These are phyloP conservation scores for Onychorhynchus coronatus DNA, from an alignment of 2,113 vertebrate species.

Conservation along the genomic window DNA sequence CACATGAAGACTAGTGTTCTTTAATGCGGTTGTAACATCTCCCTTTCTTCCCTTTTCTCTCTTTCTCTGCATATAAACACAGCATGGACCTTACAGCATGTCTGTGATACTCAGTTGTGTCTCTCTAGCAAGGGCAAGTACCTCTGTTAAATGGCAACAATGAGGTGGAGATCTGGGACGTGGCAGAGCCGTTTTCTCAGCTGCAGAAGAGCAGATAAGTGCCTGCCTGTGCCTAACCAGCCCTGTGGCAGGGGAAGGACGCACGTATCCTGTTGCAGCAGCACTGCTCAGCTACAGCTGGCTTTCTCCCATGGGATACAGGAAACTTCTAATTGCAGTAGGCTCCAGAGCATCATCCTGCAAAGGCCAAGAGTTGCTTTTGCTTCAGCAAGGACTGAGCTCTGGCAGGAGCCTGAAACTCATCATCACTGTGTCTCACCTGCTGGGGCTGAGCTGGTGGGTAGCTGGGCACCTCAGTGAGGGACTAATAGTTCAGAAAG, in stretches of 20 bases:
- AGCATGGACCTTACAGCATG: background rate
- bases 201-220: background rate
- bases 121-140: background rate
- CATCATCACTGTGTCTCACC: background rate
- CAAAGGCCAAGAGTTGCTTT: background rate
- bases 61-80: background rate
- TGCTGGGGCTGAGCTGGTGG: background rate
- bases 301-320: background rate
- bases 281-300: background rate
- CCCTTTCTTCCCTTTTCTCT: background rate
- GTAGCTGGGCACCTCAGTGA: background rate
- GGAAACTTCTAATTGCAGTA: background rate
- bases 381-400: background rate
- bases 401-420: background rate
- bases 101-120: rapidly evolving
- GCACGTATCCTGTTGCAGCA: rapidly evolving
- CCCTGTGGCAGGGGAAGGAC: too few relatives aligned
- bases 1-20: background rate
- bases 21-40: background rate
- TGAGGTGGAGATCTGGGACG: background rate
- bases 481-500: background rate
- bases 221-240: background rate
- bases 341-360: background rate
- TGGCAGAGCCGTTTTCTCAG: background rate
- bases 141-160: background rate